Evolutionary conservation across 2,888 invertebrate genomes (phyloP).

Genomic region (Rhabditoides inermis): DNA sequence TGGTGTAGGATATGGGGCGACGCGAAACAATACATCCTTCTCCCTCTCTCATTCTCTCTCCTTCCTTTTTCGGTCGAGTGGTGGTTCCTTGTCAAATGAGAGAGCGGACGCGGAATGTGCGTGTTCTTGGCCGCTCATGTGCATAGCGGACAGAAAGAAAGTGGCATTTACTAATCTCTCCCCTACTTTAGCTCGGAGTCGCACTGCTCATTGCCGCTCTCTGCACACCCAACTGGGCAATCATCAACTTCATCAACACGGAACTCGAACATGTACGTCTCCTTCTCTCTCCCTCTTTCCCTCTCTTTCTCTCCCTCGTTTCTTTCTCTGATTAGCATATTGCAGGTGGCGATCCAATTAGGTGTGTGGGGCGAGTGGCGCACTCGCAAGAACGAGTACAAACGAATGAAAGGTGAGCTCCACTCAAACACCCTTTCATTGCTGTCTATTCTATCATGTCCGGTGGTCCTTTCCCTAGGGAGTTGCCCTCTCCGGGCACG

Average conservation of each 20-base stretch:
- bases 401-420: constrained; percentile 5
- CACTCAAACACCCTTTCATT: too few relatives aligned
- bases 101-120: too few relatives aligned
- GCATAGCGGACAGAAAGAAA: not conserved
- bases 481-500: not conserved
- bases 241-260: constrained; percentile 38
- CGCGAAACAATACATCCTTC: too few relatives aligned
- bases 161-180: not conserved
- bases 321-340: not conserved
- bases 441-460: too few relatives aligned
- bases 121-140: too few relatives aligned
- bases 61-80: too few relatives aligned
- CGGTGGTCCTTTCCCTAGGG: too few relatives aligned
- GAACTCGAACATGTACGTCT: constrained; percentile 33
- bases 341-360: constrained; percentile 23
- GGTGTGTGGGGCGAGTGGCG: constrained; percentile 51
- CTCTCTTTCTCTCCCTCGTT: not conserved
- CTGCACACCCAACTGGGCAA: constrained; percentile 41
- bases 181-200: constrained; percentile 32
- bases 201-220: constrained; percentile 34
- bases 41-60: too few relatives aligned
- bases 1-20: too few relatives aligned
- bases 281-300: not conserved
- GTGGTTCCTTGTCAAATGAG: too few relatives aligned
- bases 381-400: constrained; percentile 18